A percentile compares a stretch with the other conserved stretches of the same genome.
Conservation (phyloP, 2,797 vertebrate genomes). For the Etheostoma nigrum region DNA sequence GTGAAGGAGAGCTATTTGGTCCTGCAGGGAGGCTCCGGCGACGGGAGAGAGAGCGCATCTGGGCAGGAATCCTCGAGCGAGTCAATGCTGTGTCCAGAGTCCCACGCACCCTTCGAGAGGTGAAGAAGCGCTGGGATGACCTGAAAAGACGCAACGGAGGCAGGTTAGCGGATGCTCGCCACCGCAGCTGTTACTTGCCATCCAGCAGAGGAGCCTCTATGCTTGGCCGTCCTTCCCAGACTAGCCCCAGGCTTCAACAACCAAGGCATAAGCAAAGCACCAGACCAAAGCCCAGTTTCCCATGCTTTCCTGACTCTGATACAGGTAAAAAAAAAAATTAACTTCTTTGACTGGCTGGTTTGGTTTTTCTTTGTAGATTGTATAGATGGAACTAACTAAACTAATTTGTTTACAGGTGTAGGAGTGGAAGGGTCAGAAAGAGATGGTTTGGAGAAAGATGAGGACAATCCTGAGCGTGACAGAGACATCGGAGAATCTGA, state of each 20-base stretch:
- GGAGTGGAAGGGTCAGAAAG: slow-evolving; percentile 83
- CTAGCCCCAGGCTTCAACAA: slow-evolving; percentile 85
- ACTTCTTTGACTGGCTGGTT: neutral
- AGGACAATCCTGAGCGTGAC: slow-evolving; percentile 83
- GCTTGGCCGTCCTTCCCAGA: slow-evolving; percentile 80
- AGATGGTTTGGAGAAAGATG: slow-evolving; percentile 86
- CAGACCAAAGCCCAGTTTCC: slow-evolving; percentile 82
- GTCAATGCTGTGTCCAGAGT: slow-evolving; percentile 89
- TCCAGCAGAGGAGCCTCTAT: slow-evolving; percentile 79
- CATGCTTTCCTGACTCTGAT: slow-evolving; percentile 85
- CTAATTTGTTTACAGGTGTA: slow-evolving; percentile 68
- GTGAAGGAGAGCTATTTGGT: slow-evolving; percentile 87
- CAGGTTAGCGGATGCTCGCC: slow-evolving; percentile 85
- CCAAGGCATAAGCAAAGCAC: slow-evolving; percentile 81
- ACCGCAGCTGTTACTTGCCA: slow-evolving; percentile 85
- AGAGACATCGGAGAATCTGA: slow-evolving; percentile 83
- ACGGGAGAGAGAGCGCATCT: slow-evolving; percentile 87
- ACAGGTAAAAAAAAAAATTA: slow-evolving; percentile 73
- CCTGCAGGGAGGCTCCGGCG: slow-evolving; percentile 86
- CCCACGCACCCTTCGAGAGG: slow-evolving; percentile 86
- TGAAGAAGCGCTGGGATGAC: slow-evolving; percentile 90
- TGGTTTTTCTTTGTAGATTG: slow-evolving; percentile 7
- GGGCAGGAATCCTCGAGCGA: slow-evolving; percentile 87
- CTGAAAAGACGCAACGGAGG: slow-evolving; percentile 88
- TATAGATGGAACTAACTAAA: neutral